Conservation (phyloP, 2,888 invertebrate species). For the Rhagophthalmus giganteus region DNA sequence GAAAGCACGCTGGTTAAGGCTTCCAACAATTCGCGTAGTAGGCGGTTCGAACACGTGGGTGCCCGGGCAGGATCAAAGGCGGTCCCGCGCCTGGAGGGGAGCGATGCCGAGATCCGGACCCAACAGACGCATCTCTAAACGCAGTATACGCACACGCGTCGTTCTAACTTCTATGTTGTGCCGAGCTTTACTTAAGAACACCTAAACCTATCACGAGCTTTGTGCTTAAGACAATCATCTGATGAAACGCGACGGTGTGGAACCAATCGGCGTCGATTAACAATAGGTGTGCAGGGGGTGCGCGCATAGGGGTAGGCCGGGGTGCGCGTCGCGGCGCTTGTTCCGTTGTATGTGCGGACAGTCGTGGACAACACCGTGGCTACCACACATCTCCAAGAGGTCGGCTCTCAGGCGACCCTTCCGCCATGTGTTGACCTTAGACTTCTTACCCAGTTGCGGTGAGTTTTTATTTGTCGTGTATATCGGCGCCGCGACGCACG, state of each 20-base stretch:
- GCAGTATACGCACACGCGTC: constrained; percentile 52
- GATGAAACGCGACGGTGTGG: constrained; percentile 37
- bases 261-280: constrained; percentile 42
- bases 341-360: constrained; percentile 47
- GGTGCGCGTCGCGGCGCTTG: constrained; percentile 44
- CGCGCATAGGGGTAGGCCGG: constrained; percentile 36
- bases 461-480: constrained; percentile 39
- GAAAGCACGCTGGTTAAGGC: constrained; percentile 40
- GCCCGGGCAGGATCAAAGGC: constrained; percentile 49
- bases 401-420: constrained; percentile 54
- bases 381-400: constrained; percentile 54
- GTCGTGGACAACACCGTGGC: constrained; percentile 54
- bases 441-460: constrained; percentile 52
- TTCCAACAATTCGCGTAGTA: constrained; percentile 52
- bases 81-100: constrained; percentile 44
- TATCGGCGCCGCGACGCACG: neutral
- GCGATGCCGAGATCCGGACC: constrained; percentile 44
- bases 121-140: constrained; percentile 55
- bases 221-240: constrained; percentile 22
- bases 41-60: constrained; percentile 54
- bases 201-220: constrained; percentile 15
- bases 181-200: constrained; percentile 16
- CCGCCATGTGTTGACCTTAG: constrained; percentile 54
- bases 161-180: constrained; percentile 35
- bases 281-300: constrained; percentile 49